Evolutionary conservation across 2,113 vertebrate genomes (phyloP), one percentile per base, ranked within the genome.

Genomic region (Blennius ocellaris): DNA sequence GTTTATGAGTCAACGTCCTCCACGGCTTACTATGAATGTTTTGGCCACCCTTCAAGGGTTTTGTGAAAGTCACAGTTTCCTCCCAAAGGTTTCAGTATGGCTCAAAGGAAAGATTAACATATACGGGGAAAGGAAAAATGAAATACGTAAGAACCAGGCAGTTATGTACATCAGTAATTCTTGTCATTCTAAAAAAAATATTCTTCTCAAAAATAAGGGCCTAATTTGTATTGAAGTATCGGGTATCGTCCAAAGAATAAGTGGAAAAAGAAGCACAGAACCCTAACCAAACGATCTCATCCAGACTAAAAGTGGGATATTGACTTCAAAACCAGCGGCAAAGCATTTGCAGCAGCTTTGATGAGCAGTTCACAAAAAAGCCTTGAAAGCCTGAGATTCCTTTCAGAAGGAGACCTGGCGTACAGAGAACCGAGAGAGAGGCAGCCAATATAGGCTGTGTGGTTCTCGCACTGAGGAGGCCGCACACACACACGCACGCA

Each of bases 371-470:
- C 81, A 83, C 78, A 84, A 84, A 85, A 82, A 69, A 62, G 48
- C 65, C 76, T 89, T 88, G 74, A 82, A 86, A 90, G 81, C 79
- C 55, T 38, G 74, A 72, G 80, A 87, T 84, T 89, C 78, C 49
- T 84, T 81, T 90, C 55, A 86, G 82, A 82, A 54, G 39, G 67
- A 62, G 70, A 85, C 76, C 80, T 88, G 84, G 77, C 70, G 17
- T 78, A 69, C 21, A 17, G 61, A 69, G 53, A 71, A 44, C 36
- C 17, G 62, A 63, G 70, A 51, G 53, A 41, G 48, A 63, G 16
- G 65, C 58, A 21, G 87, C 83, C 80, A 90, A 76, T 63, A 76
- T 61, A 69, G 77, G 80, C 73, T 8, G 67, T 82, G 76, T 80
- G 68, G 30, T 76, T 85, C 80, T 81, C 83, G 61, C 70, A 30